These are phyloP conservation scores for Incurvaria masculella DNA, from an alignment of 2,888 invertebrate species.

Conservation along the genomic window DNA sequence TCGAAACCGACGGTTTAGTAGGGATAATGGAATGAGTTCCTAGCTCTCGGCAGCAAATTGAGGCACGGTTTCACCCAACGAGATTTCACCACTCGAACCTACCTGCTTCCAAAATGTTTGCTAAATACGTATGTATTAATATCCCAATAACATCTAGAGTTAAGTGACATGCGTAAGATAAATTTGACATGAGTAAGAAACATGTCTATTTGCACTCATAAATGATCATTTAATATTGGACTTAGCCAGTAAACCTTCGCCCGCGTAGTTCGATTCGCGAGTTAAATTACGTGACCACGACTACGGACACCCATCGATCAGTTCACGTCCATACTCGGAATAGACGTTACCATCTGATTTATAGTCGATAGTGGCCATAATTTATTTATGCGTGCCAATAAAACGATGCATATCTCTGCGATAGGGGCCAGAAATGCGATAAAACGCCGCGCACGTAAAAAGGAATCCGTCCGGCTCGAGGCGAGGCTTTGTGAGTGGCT, in stretches of 20 bases:
- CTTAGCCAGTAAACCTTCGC: too few relatives aligned
- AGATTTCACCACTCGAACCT: background rate
- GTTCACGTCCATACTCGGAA: background rate
- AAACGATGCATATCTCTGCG: background rate
- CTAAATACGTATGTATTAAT: too few relatives aligned
- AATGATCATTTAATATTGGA: too few relatives aligned
- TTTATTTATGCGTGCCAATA: background rate
- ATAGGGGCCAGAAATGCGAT: background rate
- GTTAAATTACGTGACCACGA: background rate
- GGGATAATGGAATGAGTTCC: background rate
- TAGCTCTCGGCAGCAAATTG: background rate
- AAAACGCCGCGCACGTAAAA: background rate
- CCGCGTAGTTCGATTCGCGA: too few relatives aligned
- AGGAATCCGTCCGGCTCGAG: background rate
- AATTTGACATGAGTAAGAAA: background rate
- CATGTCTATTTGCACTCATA: background rate
- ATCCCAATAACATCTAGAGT: too few relatives aligned
- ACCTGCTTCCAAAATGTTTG: too few relatives aligned
- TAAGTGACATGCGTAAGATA: too few relatives aligned
- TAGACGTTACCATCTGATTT: background rate
- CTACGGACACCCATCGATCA: background rate
- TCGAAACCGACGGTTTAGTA: background rate
- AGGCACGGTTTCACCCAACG: too few relatives aligned
- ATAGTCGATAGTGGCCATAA: background rate
- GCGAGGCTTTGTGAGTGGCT: background rate